phyloP scores from a whole-genome alignment of 2,888 invertebrate genomes.

The Isoperla grammatica region DNA sequence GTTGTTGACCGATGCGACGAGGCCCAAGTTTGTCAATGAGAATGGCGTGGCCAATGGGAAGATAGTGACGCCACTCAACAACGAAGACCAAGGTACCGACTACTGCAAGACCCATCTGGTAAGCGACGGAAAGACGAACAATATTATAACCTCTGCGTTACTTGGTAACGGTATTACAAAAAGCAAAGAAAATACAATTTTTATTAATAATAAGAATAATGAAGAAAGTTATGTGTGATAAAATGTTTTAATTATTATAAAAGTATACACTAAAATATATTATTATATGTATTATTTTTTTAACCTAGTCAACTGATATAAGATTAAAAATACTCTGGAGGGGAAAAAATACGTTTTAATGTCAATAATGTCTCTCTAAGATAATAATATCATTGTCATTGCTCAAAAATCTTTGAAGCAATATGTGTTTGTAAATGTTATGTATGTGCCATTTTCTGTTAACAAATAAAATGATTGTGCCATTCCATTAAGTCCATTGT shows the following conservation, averaged over 20 bases:
- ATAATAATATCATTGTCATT: not conserved
- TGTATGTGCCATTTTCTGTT: not conserved
- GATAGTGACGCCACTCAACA: not conserved
- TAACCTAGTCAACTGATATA: not conserved
- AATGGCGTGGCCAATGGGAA: no score
- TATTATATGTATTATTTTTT: slow-evolving; percentile 11
- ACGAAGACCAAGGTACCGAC: not conserved
- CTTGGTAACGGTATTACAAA: not conserved
- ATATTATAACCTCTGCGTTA: slow-evolving; percentile 7
- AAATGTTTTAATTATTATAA: not conserved
- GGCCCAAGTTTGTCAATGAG: slow-evolving; percentile 1
- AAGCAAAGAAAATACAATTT: not conserved
- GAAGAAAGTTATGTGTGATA: slow-evolving; percentile 15
- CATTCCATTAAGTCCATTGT: slow-evolving; percentile 1
- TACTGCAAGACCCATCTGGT: not conserved
- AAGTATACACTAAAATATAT: not conserved
- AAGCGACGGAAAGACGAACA: slow-evolving; percentile 2
- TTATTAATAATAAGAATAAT: not conserved
- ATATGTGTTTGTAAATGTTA: slow-evolving; percentile 10
- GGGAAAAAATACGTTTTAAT: slow-evolving; percentile 15
- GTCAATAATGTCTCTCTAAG: not conserved
- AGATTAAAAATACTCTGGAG: not conserved
- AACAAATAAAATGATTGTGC: not conserved
- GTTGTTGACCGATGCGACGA: not conserved
- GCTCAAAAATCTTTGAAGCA: slow-evolving; percentile 10